A percentile compares a stretch with the other conserved stretches of the same genome.
Conservation (phyloP, 1,140 invertebrate species). For the Whitmania pigra region DNA sequence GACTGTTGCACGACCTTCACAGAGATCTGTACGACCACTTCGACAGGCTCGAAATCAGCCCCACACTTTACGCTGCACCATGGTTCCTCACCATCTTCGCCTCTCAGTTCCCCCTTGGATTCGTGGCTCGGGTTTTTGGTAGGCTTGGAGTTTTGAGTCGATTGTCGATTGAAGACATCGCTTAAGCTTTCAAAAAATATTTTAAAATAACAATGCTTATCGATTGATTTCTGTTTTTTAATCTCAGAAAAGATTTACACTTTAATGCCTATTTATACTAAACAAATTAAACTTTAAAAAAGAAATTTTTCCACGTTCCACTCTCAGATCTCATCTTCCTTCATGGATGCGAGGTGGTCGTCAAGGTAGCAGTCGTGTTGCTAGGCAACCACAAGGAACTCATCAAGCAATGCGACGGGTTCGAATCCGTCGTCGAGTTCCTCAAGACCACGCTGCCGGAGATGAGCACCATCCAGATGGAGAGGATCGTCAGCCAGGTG, state of each 20-base stretch:
- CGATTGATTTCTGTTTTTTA: no score
- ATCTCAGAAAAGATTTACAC: no score
- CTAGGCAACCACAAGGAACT: constrained; percentile 70
- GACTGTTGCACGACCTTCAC: constrained; percentile 78
- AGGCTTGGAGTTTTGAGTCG: constrained; percentile 16
- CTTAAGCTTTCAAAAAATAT: no score
- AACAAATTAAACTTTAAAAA: no score
- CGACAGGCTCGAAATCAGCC: constrained; percentile 73
- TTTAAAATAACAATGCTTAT: no score
- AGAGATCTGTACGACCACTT: constrained; percentile 74
- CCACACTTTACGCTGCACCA: constrained; percentile 82
- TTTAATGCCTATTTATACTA: no score
- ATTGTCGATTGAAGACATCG: no score
- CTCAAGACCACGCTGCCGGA: constrained; percentile 56
- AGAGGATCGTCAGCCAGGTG: constrained; percentile 63
- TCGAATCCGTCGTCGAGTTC: constrained; percentile 84
- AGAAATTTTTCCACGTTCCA: constrained; percentile 26
- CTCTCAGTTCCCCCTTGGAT: constrained; percentile 87
- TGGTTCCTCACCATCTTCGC: constrained; percentile 91
- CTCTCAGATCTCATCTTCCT: constrained; percentile 73
- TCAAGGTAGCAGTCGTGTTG: constrained; percentile 71
- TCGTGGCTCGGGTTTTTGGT: constrained; percentile 85
- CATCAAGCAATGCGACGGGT: constrained; percentile 67
- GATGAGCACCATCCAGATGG: constrained; percentile 45
- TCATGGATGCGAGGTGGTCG: constrained; percentile 73